Conservation (phyloP, 2,113 vertebrate genomes). For the Pseudopodoces humilis region DNA sequence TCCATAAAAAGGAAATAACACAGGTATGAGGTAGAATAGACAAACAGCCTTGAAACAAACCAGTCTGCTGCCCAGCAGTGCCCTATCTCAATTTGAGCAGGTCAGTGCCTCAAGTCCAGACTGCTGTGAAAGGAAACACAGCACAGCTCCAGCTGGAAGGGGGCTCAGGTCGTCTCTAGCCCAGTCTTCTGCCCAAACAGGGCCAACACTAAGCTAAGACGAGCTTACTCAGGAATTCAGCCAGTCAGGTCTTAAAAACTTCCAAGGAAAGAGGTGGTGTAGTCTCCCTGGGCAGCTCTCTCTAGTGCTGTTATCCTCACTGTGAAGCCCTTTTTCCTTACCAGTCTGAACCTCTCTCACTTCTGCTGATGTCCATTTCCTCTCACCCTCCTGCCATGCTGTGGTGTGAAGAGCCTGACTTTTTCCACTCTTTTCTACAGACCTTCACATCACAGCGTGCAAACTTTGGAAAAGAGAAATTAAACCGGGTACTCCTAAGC, state of each 20-base stretch:
- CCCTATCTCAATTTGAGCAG: neutral
- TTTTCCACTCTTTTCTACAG: neutral
- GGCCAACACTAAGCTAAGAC: neutral
- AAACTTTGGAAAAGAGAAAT: neutral
- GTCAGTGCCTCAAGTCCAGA: neutral
- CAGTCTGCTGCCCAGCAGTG: neutral
- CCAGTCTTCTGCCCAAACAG: neutral
- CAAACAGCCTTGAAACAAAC: neutral
- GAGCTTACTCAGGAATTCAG: neutral
- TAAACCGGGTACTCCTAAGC: neutral
- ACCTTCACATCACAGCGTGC: neutral
- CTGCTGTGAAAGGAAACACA: neutral
- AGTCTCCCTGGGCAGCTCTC: neutral
- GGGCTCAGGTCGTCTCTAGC: neutral
- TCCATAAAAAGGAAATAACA: neutral
- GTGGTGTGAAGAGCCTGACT: neutral
- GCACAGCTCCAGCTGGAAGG: neutral
- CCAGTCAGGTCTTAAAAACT: neutral
- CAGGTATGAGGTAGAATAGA: neutral
- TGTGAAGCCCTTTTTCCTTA: rapidly evolving
- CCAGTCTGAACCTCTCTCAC: neutral
- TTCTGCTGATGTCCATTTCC: neutral
- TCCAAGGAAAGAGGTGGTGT: neutral
- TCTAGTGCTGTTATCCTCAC: neutral
- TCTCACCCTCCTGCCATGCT: neutral